Conservation (phyloP, 2,888 invertebrate genomes). For the Trimorus sp. region DNA sequence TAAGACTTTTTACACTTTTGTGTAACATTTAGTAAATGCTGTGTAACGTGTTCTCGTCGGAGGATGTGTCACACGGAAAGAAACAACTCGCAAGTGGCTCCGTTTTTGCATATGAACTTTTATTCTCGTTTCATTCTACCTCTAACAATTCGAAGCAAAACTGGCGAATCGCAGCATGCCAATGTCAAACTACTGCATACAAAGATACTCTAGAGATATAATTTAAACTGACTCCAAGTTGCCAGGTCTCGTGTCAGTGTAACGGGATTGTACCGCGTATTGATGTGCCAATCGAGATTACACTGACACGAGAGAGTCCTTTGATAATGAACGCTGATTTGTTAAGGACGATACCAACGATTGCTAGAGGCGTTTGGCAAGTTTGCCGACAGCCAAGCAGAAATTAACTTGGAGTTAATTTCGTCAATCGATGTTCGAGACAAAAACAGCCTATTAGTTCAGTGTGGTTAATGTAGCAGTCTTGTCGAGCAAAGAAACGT, state of each 20-base stretch:
- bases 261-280: too few species aligned
- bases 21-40: slow-evolving; percentile 38
- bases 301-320: too few species aligned
- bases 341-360: too few species aligned
- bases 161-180: slow-evolving; percentile 17
- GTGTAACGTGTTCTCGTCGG: slow-evolving; percentile 11
- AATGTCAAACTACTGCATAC: slow-evolving; percentile 10
- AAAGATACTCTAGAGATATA: slow-evolving; percentile 1
- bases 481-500: slow-evolving; percentile 46
- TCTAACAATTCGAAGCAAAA: slow-evolving; percentile 24
- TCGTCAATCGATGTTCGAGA: too few species aligned
- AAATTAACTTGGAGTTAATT: too few species aligned
- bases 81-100: slow-evolving; percentile 11
- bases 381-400: too few species aligned
- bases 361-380: too few species aligned
- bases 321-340: too few species aligned
- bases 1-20: slow-evolving; percentile 16
- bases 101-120: slow-evolving; percentile 8
- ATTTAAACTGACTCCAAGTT: slow-evolving; percentile 19
- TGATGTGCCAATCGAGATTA: too few species aligned
- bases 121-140: slow-evolving; percentile 14
- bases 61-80: slow-evolving; percentile 7
- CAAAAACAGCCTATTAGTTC: slow-evolving; percentile 15
- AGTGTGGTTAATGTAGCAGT: slow-evolving; percentile 15
- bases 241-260: background rate